phyloP scores from a whole-genome alignment of 2,888 invertebrate genomes.

The Chymomyza fuscimana region DNA sequence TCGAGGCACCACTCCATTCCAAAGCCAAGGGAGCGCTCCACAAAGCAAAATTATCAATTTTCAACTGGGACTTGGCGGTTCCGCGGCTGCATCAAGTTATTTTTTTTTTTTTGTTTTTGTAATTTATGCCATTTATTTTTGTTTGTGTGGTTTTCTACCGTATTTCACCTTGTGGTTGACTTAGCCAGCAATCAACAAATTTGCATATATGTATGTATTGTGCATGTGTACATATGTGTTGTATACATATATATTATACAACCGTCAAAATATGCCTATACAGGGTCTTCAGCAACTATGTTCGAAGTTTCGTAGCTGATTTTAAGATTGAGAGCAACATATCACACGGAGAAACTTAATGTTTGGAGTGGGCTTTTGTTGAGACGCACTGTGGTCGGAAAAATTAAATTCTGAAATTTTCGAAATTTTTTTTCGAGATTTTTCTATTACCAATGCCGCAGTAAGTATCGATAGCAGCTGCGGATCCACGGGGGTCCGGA shows the following conservation, averaged over 20 bases:
- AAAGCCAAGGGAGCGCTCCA: not conserved
- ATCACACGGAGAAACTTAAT: too few species aligned
- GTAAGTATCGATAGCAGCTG: too few species aligned
- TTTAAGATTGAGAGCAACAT: too few species aligned
- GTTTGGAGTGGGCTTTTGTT: too few species aligned
- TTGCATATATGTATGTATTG: slow-evolving; percentile 43
- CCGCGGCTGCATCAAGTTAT: slow-evolving; percentile 49
- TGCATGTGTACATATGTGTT: too few species aligned
- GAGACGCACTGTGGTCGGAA: too few species aligned
- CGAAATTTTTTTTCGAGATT: too few species aligned
- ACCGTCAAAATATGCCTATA: not conserved
- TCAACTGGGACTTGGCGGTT: slow-evolving; percentile 19
- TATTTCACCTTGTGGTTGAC: slow-evolving; percentile 64
- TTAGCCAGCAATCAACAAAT: slow-evolving; percentile 50
- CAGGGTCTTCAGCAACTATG: too few species aligned
- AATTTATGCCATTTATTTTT: slow-evolving; percentile 67
- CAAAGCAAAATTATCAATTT: slow-evolving; percentile 63
- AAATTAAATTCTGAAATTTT: too few species aligned
- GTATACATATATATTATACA: not conserved
- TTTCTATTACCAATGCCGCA: too few species aligned
- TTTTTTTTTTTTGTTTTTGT: slow-evolving; percentile 61
- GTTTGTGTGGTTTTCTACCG: slow-evolving; percentile 66
- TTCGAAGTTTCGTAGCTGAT: too few species aligned
- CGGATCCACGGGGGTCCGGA: too few species aligned
- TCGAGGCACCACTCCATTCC: slow-evolving; percentile 13